Evolutionary conservation across 1,140 invertebrate species (phyloP), one percentile per base, ranked within the genome.

Genomic region (Bilobella aurantiaca): DNA sequence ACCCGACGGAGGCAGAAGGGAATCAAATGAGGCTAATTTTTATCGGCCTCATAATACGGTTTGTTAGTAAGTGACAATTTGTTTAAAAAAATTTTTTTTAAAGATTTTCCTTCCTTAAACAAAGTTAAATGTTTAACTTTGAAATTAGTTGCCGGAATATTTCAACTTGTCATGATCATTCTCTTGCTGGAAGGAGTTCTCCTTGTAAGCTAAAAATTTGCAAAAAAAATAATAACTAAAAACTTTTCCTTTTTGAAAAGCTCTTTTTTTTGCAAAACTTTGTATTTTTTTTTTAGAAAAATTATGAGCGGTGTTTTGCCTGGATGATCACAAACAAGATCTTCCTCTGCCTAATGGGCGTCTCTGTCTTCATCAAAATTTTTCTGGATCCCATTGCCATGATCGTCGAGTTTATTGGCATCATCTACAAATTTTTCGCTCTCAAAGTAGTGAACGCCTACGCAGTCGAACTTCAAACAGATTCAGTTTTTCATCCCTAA

Each of bases 381-480:
- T 59, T 59, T 23, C 28, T 59, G 5, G 58, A 59, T 34, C 58
- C 58, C 25, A 34, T 34, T 16, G 25, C 58, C 3, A 34, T 34
- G 8, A 30, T 59, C 25, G 58, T 23, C 28, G 58, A 59, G 28
- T 3, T 34, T 3, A 3, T 14, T 27, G 28, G 28, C 8, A 59
- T 59, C 25, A 23, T 59, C 23, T 59, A 59, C 58, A 59, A 59
- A 34, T 59, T 59, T 30, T 59, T 31, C 58, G 25, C 23, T 23
- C 28, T 59, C 12, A 29, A 25, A 59, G 23, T 59, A 5, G 58
- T 59, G 29, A 59, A 59, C 28, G 58, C 8, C 3, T 59, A 31
- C 25, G 58, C 28, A 31, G 28, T 30, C 18, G 58, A 59, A 23
- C 58, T 59, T 5, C 28, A 59, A 18, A 16, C 49, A 53, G 49